Base-by-base conservation (phyloP, 2,797 vertebrate genomes). In the Typhlichthys eigenmanni region DNA sequence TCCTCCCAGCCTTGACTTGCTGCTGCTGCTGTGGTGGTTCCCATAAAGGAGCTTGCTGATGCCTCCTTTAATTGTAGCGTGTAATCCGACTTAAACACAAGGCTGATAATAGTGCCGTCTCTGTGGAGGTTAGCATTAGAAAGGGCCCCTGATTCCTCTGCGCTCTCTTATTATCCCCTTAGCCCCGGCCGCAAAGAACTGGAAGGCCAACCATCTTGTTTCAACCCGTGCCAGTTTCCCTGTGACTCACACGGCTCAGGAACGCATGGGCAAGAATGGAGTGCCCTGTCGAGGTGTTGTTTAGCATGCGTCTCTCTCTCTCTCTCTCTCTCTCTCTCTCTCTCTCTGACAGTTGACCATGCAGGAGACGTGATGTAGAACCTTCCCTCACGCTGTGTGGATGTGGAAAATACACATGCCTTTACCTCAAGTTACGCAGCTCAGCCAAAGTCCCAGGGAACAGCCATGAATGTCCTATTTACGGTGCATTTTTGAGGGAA, bases 161-260 rank as follows among this genome's bases (percentile, higher is more conserved):
- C 80, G 85, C 88, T 90, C 88, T 93, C 88, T 93, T 90, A 92
- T 93, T 92, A 92, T 90, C 83, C 88, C 73, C 84, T 87, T 83
- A 88, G 82, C 76, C 80, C 68, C 67, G 64, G 87, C 89, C 88
- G 0, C 91, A 89, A 78, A 79, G 80, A 90, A 80, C 77, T 71
- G 60, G 80, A 77, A 62, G 77, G 69, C 75, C 78, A 76, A 83
- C 74, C 9, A 60, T 58, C 72, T 78, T 57, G 85, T 92, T 91
- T 91, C 84, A 88, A 89, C 75, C 84, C 29, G 66, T 82, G 86
- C 85, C 85, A 88, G 85, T 74, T 73, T 70, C 78, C 67, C 85
- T 55, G 80, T 89, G 90, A 92, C 83, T 90, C 87, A 91, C 86
- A 68, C 76, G 81, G 85, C 74, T 85, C 78, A 79, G 88, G 82